Evolutionary conservation across 2,113 vertebrate species (phyloP).

Genomic region (Dissostichus mawsoni): DNA sequence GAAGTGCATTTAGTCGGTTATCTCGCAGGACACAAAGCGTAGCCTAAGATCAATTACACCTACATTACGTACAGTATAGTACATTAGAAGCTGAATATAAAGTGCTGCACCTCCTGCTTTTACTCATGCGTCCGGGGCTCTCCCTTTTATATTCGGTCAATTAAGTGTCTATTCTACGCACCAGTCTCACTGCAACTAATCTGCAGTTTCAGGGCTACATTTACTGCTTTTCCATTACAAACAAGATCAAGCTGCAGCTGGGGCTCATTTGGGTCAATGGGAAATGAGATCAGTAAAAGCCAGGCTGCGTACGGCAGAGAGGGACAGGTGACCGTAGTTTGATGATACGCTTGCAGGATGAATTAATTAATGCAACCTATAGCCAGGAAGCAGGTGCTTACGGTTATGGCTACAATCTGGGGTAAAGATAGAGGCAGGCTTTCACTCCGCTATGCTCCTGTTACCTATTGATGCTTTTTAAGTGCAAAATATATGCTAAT

Average conservation of each 20-base stretch:
- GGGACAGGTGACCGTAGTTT: conserved; percentile 59
- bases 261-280: conserved; percentile 73
- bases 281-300: conserved; percentile 67
- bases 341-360: conserved; percentile 59
- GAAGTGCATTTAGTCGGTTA: conserved; percentile 20
- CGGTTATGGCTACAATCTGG: conserved; percentile 35
- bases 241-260: conserved; percentile 77
- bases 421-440: conserved; percentile 21
- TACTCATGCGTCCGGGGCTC: conserved; percentile 17
- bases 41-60: conserved; percentile 32
- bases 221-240: conserved; percentile 73
- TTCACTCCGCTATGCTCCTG: conserved; percentile 16
- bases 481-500: conserved; percentile 36
- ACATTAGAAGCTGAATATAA: conserved; percentile 32
- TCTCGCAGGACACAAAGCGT: conserved; percentile 7
- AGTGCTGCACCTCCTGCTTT: conserved; percentile 37
- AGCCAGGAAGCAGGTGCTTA: conserved; percentile 51
- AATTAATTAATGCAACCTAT: conserved; percentile 28
- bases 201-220: conserved; percentile 68
- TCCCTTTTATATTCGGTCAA: conserved; percentile 63
- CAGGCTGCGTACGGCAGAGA: conserved; percentile 45
- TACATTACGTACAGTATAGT: conserved; percentile 17
- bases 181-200: conserved; percentile 52
- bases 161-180: conserved; percentile 66
- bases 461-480: conserved; percentile 37